Conservation (phyloP, 2,113 vertebrate genomes). For the Onychostruthus taczanowskii region DNA sequence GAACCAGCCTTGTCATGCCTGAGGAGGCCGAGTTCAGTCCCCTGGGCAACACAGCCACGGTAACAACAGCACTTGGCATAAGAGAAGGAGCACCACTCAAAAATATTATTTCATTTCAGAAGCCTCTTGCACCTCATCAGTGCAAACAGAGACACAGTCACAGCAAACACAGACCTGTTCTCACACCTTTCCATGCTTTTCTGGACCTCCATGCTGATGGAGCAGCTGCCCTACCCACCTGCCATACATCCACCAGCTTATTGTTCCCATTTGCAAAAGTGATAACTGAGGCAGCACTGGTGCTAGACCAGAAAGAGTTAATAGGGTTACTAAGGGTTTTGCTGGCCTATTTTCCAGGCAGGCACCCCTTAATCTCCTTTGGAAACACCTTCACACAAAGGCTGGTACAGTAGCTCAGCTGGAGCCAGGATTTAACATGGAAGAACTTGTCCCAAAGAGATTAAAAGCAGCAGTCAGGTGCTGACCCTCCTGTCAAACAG, state of each 20-base stretch:
- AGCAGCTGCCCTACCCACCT: background rate
- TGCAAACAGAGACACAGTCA: background rate
- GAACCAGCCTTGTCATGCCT: background rate
- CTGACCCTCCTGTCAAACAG: background rate
- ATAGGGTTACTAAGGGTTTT: slow-evolving; percentile 47
- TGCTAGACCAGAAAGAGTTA: slow-evolving; percentile 15
- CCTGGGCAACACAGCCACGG: background rate
- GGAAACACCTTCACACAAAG: slow-evolving; percentile 63
- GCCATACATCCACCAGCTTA: background rate
- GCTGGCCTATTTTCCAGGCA: slow-evolving; percentile 62
- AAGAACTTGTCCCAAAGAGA: slow-evolving; percentile 59
- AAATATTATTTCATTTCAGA: background rate
- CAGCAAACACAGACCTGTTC: background rate
- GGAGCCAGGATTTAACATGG: slow-evolving; percentile 63
- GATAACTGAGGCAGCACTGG: background rate
- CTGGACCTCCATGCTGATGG: accelerated
- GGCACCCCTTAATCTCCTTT: slow-evolving; percentile 69
- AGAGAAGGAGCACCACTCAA: background rate
- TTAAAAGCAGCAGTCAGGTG: slow-evolving; percentile 28
- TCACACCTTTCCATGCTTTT: background rate
- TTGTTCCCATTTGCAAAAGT: accelerated
- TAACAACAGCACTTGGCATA: background rate
- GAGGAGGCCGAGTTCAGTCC: background rate
- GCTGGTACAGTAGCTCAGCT: slow-evolving; percentile 67
- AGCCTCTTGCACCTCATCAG: background rate